Conservation (phyloP, 2,113 vertebrate species). For the Balaeniceps rex region DNA sequence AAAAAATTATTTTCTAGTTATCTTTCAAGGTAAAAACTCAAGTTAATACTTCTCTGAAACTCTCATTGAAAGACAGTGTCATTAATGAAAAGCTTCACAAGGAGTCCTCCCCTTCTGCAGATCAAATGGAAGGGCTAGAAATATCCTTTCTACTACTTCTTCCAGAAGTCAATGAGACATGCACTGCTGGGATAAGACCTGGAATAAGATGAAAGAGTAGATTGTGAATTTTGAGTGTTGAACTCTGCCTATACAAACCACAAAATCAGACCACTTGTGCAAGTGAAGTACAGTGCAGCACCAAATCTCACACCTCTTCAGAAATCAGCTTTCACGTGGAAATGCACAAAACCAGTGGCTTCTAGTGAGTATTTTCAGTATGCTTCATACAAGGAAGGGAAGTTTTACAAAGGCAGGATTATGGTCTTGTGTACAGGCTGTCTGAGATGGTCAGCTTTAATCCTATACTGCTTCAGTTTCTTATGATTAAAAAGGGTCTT, state of each 20-base stretch:
- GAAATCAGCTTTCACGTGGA: not conserved
- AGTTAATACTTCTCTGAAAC: not conserved
- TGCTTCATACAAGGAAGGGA: not conserved
- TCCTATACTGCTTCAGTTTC: not conserved
- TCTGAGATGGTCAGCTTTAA: not conserved
- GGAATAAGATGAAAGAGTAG: not conserved
- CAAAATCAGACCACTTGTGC: not conserved
- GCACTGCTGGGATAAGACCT: not conserved
- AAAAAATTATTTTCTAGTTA: too few species aligned
- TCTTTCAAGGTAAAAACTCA: not conserved
- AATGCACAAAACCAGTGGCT: not conserved
- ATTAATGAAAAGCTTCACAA: not conserved
- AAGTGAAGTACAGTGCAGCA: not conserved
- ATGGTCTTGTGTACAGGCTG: not conserved
- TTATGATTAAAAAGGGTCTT: not conserved
- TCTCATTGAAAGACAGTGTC: not conserved
- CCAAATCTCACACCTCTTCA: not conserved
- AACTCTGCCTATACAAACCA: not conserved
- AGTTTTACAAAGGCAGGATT: not conserved
- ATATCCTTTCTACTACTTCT: not conserved
- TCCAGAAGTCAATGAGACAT: not conserved
- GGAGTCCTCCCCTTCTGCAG: not conserved
- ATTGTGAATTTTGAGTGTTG: not conserved
- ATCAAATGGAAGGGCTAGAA: not conserved
- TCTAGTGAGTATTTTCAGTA: not conserved